Evolutionary conservation across 1,140 invertebrate species (phyloP), one percentile per base, ranked within the genome.

Genomic region (Rhyacophila brunnea): DNA sequence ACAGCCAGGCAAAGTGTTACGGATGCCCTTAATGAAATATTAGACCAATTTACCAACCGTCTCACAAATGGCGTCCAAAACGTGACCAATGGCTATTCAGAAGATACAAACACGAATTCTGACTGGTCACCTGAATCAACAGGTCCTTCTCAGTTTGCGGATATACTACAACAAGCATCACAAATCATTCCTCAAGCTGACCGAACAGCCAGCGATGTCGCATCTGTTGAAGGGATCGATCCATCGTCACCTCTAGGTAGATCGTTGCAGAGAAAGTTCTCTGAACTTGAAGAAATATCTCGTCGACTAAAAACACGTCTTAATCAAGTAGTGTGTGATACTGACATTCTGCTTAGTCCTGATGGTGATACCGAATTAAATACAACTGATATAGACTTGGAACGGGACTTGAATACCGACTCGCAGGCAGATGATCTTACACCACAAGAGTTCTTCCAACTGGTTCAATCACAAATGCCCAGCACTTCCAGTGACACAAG

Each of bases 231-330:
- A 23, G 77, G 78, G 53, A 78, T 79, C 38, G 77, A 79, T 53
- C 75, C 76, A 5, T 46, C 72, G 5, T 79, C 77, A 0, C 76
- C 78, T 57, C 68, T 79, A 17, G 77, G 77, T 1, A 71, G 74
- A 7, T 78, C 77, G 0, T 74, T 79, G 20, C 69, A 75, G 66
- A 75, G 77, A 54, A 79, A 79, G 58, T 79, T 76, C 58, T 69
- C 74, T 44, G 77, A 79, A 66, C 67, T 79, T 1, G 77, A 80
- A 60, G 76, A 78, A 65, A 78, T 80, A 7, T 70, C 78, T 10
- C 76, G 76, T 57, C 75, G 75, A 63, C 66, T 80, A 1, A 80
- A 80, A 53, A 74, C 76, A 4, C 71, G 77, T 6, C 67, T 80
- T 9, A 78, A 80, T 60, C 75, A 77, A 45, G 76, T 80, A 9